These are phyloP conservation scores for Oscheius onirici DNA, from an alignment of 2,888 invertebrate genomes.

Conservation along the genomic window DNA sequence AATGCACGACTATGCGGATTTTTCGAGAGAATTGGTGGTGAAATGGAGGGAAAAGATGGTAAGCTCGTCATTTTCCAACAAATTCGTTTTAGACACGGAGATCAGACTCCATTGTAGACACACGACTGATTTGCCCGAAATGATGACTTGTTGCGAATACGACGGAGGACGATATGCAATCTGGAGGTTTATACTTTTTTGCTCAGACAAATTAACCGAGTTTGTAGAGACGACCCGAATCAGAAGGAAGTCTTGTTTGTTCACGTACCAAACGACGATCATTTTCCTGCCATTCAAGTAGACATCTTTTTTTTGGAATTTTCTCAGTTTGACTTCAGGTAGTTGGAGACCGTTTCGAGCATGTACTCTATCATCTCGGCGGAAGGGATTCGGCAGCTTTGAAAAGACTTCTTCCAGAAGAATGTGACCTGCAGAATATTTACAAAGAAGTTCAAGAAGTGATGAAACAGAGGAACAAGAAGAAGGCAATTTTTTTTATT, in stretches of 20 bases:
- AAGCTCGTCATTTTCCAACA: not conserved
- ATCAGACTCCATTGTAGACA: not conserved
- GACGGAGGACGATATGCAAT: constrained; percentile 53
- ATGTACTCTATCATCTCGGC: constrained; percentile 37
- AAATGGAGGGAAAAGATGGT: not conserved
- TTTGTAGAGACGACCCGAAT: constrained; percentile 78
- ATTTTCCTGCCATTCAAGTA: constrained; percentile 80
- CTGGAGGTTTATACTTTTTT: no score
- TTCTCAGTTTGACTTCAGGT: constrained; percentile 23
- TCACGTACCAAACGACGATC: constrained; percentile 80
- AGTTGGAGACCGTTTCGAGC: constrained; percentile 36
- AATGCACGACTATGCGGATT: not conserved
- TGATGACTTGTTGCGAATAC: constrained; percentile 77
- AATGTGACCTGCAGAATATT: not conserved
- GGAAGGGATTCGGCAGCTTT: constrained; percentile 7
- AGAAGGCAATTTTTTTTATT: constrained; percentile 3
- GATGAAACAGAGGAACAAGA: constrained; percentile 4
- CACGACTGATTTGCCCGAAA: constrained; percentile 92
- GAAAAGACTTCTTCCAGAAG: constrained; percentile 2
- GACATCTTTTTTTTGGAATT: constrained; percentile 79
- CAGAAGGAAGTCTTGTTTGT: constrained; percentile 81
- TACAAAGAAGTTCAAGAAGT: constrained; percentile 15
- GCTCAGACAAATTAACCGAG: not conserved
- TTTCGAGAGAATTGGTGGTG: not conserved
- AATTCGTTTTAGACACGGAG: not conserved